A percentile compares a stretch with the other conserved stretches of the same genome.
Evolutionary conservation across 92 coral and sea anemone species (phyloP).

Genomic region (Phymanthus crucifer): DNA sequence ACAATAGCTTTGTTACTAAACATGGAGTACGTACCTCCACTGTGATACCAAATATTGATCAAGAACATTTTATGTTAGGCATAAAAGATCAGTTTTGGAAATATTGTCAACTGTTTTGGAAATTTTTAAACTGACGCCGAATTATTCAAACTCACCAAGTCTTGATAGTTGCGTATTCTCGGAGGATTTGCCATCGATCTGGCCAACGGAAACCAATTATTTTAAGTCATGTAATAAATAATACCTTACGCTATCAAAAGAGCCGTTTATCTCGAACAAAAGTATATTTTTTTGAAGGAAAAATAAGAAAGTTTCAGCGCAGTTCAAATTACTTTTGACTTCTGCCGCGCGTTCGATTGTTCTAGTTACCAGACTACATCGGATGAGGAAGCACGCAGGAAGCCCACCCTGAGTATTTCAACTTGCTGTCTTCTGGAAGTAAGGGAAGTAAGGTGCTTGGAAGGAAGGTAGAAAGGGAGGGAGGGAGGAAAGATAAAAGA

Average conservation of each 20-base stretch:
- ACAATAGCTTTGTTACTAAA: too few species aligned
- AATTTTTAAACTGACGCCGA: neutral
- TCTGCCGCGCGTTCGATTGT: neutral
- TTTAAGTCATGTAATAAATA: neutral
- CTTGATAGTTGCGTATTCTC: conserved; percentile 17
- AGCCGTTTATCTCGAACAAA: neutral
- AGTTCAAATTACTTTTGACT: neutral
- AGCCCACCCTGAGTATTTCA: too few species aligned
- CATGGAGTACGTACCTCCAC: too few species aligned
- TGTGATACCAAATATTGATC: too few species aligned
- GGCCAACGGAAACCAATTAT: neutral
- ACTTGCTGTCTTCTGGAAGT: too few species aligned
- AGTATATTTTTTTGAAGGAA: neutral
- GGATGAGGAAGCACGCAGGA: too few species aligned
- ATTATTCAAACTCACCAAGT: conserved; percentile 1
- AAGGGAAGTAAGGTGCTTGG: too few species aligned
- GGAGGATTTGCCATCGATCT: conserved; percentile 35
- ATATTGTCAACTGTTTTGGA: neutral
- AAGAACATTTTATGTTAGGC: too few species aligned
- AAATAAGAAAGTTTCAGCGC: neutral
- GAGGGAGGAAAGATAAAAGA: too few species aligned
- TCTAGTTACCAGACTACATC: neutral
- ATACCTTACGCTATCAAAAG: neutral
- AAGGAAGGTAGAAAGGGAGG: too few species aligned
- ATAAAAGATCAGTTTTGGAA: too few species aligned